phyloP scores from a whole-genome alignment of 2,113 vertebrate genomes.

The Pelvicachromis taeniatus region DNA sequence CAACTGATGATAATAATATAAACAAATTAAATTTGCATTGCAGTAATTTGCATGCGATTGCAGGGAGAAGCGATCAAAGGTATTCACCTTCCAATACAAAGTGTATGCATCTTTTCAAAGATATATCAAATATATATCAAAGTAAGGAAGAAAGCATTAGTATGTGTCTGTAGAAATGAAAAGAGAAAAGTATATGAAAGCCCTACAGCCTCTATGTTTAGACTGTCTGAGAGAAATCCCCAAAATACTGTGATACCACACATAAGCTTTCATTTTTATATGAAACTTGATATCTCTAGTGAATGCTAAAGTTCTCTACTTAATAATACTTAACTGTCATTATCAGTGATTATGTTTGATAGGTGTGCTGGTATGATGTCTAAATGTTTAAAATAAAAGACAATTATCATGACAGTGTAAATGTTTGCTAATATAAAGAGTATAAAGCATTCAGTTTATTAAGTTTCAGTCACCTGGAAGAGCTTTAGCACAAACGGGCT shows the following conservation, averaged over 20 bases:
- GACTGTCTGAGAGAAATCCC: not conserved
- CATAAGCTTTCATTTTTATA: not conserved
- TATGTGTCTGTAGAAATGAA: not conserved
- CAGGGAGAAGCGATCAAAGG: not conserved
- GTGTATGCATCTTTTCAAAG: not conserved
- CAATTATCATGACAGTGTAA: not conserved
- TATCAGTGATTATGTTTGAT: not conserved
- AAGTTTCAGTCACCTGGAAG: constrained; percentile 76
- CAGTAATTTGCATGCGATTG: not conserved
- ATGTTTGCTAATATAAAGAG: not conserved
- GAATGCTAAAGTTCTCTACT: not conserved
- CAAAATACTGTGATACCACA: not conserved
- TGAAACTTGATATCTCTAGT: not conserved
- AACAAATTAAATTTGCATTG: not conserved
- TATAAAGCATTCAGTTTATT: not conserved
- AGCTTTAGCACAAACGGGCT: constrained; percentile 82
- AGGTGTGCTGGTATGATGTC: not conserved
- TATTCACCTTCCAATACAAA: not conserved
- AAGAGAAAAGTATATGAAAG: not conserved
- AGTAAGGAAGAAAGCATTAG: not conserved
- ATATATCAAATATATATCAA: not conserved
- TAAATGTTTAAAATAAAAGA: not conserved
- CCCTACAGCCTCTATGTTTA: not conserved
- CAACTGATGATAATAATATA: not conserved
- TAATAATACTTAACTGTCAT: not conserved